Base-by-base conservation (phyloP, 1,140 invertebrate genomes). In the Streblospio benedicti region DNA sequence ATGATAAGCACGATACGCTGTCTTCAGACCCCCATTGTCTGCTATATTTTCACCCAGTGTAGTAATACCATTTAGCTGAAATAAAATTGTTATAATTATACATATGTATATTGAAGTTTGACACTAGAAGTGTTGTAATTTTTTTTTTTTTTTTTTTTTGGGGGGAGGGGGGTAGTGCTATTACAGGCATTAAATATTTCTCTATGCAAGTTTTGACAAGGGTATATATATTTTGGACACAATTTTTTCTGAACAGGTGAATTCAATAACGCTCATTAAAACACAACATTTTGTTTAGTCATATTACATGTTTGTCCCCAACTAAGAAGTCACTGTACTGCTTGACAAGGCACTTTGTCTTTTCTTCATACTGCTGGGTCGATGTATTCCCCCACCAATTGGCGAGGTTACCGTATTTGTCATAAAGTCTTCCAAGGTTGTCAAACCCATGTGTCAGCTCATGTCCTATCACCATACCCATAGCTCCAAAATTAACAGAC, bases 11-110 rank as follows among this genome's bases (percentile, higher is more conserved):
- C 73, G 65, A 58, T 81, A 84, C 0, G 85, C 83, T 51, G 82
- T 77, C n/a, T 83, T 80, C 0, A 89, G 63, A 32, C 84, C 85
- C 41, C 84, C 83, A 65, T 85, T 82, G 67, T 87, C 85, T 2
- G 85, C 85, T 63, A 86, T 82, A 65, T 86, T 86, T 69, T 87
- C 85, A 61, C 84, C 84, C 47, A 83, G 73, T 4, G 85, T 87
- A 30, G 82, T 76, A 65, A 84, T 84, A 63, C 85, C 85, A 70
- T 85, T 83, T 50, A 86, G 3, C 51, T 60, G 53, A 38, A 25
- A 56, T n/a, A n/a, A n/a, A n/a, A n/a, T n/a, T n/a, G n/a, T n/a
- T n/a, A n/a, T n/a, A n/a, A n/a, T n/a, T n/a, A n/a, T n/a, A n/a
- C n/a, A n/a, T n/a, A n/a, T n/a, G n/a, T n/a, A n/a, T n/a, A n/a